Percentiles rank a stretch among this genome's conserved stretches.
phyloP scores from a whole-genome alignment of 1,140 invertebrate species.

The Ceratoteleas bidentatus region DNA sequence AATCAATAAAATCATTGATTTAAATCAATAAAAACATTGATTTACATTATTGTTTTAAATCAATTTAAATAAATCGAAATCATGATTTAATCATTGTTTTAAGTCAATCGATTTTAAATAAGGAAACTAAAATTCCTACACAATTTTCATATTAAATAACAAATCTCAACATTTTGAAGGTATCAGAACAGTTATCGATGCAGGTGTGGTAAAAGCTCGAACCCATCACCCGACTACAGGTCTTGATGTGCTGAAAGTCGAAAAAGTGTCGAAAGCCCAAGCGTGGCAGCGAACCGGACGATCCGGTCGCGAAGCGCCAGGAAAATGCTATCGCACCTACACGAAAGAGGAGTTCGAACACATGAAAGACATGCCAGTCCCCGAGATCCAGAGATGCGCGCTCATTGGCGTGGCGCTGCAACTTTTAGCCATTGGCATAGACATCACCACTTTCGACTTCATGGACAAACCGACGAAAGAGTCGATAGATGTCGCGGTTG shows the following conservation, averaged over 20 bases:
- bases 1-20: too few relatives aligned
- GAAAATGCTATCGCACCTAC: conserved; percentile 92
- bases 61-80: too few relatives aligned
- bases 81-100: too few relatives aligned
- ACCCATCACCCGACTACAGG: conserved; percentile 91
- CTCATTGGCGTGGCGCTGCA: conserved; percentile 90
- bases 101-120: too few relatives aligned
- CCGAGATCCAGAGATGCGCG: conserved; percentile 93
- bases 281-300: conserved; percentile 95
- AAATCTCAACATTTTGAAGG: too few relatives aligned
- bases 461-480: conserved; percentile 92
- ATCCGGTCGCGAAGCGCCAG: conserved; percentile 92
- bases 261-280: conserved; percentile 94
- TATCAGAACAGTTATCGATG: conserved; percentile 96
- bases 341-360: conserved; percentile 87
- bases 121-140: too few relatives aligned
- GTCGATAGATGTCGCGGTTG: conserved; percentile 85
- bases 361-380: conserved; percentile 87
- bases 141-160: too few relatives aligned
- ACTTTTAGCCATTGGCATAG: conserved; percentile 91
- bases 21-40: too few relatives aligned
- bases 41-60: too few relatives aligned
- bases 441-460: conserved; percentile 93
- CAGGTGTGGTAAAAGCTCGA: conserved; percentile 95
- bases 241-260: conserved; percentile 91